Base-by-base conservation (phyloP, 2,113 vertebrate species). In the Brachyhypopomus gauderio region DNA sequence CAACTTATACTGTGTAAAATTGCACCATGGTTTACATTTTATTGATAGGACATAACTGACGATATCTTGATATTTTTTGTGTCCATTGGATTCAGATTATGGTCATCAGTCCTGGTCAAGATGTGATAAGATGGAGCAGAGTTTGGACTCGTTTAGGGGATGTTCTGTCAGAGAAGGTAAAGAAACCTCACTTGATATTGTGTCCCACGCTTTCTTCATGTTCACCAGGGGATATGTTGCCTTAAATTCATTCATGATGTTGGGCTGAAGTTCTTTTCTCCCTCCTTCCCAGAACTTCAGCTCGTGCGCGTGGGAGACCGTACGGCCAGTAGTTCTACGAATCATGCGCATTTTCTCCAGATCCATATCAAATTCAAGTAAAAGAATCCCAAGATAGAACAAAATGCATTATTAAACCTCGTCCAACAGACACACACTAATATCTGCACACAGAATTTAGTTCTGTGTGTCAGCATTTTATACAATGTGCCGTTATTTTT, bases 221-320 rank as follows among this genome's bases (percentile, higher is more conserved):
- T 52, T 52, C 45, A 36, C 64, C 36, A 17, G 1, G 0, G 19
- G 7, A n/a, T 67, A 0, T 67, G 14, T 22, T 2, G 27, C 12
- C 12, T 52, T 22, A 25, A 36, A 23, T 41, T 5, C 8, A 11
- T 82, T 55, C 25, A 20, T 17, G 2, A 27, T 36, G 30, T 45
- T 9, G 20, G 0, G 20, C 30, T 52, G 12, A 52, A 45, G 9
- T 56, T 36, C 6, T 17, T 23, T 67, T n/a, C 7, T 11, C 12
- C 5, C 48, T 77, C 58, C 4, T 63, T n/a, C 4, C 66, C 23
- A 85, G 84, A 36, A 41, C 19, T 80, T 60, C 16, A 77, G 77
- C 48, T 34, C 58, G 20, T 82, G 84, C 41, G 58, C 77, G 3
- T 85, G 80, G 84, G 84, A 85, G 34, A 77, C 38, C 4, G 80